Evolutionary conservation across 2,113 vertebrate species (phyloP), one percentile per base, ranked within the genome.

Genomic region (Oreamnos americanus): DNA sequence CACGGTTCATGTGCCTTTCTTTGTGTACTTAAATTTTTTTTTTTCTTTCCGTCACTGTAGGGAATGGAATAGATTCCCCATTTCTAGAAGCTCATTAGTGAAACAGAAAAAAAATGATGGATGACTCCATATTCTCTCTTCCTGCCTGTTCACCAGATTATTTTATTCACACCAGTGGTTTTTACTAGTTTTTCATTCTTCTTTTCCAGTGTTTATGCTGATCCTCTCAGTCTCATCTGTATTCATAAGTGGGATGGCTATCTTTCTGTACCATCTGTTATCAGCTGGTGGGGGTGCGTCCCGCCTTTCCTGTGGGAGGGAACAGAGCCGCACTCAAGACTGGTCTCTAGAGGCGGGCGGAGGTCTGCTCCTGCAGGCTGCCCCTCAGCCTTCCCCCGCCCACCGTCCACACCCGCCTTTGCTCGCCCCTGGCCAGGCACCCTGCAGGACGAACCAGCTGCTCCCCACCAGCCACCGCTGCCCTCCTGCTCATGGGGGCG

Each of bases 201-300:
- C 43, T n/a, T 30, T 60, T 0, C 45, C 51, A 3, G 3, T 0
- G 23, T 15, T 11, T 5, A 4, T 1, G 55, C 81, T 10, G 2
- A 16, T 5, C 15, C 1, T 2, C 8, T 14, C 17, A 4, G 19
- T n/a, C 11, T 12, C 15, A 1, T 53, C 85, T 30, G 2, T 1
- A 0, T 62, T 45, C 49, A 3, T 12, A 19, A 10, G n/a, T 15
- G 55, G 51, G 51, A 7, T 1, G 25, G 33, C 82, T 19, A 0
- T 23, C 28, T 55, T 36, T 30, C 5, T 13, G 39, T 14, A 2
- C 58, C 49, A 0, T 36, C 90, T 90, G 58, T 33, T 5, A 6
- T 16, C 43, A 49, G 51, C 53, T 6, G 16, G 16, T 2, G 6
- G 45, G 39, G 51, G 3, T 26, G 21, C 10, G 33, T 14, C 21